Evolutionary conservation across 2,113 vertebrate species (phyloP), one percentile per base, ranked within the genome.

Genomic region (Rattus norvegicus): DNA sequence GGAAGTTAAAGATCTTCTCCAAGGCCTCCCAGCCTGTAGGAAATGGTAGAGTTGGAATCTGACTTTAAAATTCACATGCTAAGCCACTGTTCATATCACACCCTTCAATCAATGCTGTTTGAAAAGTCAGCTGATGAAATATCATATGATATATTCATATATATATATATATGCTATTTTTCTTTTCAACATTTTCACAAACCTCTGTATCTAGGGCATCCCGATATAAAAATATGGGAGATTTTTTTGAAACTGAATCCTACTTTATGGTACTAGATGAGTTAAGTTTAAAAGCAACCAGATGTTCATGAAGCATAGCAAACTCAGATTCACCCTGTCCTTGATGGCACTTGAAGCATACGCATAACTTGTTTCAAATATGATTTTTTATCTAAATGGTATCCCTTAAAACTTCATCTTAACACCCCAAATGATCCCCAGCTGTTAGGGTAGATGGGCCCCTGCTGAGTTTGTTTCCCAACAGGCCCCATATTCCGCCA

Each of bases 391-490:
- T 98, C 97, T 98, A 95, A 98, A 96, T 94, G 63, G 91, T 95
- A 88, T 98, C 97, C 97, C 96, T 98, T 97, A 97, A 97, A 97
- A 97, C 92, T 97, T 97, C 97, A 97, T 94, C 96, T 98, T 98
- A 97, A 85, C 93, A 97, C 97, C 97, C 63, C 96, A 97, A 98
- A 97, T 0, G 92, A 95, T 97, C 97, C 95, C 97, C 97, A 98
- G 97, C 97, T 96, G 96, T 93, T 97, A 0, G 85, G 92, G 95
- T 83, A 96, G 96, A 88, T 92, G 88, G 94, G 83, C 36, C 96
- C 90, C 84, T 95, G 96, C 96, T 94, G 54, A 47, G 73, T 92
- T 67, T 98, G 87, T 97, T 98, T 96, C 97, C 97, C 94, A 97
- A 73, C 90, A 97, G 94, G 91, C 91, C 63, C 88, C 33, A 10